These are phyloP conservation scores for Dascyllus trimaculatus DNA, from an alignment of 2,113 vertebrate genomes.

Conservation along the genomic window DNA sequence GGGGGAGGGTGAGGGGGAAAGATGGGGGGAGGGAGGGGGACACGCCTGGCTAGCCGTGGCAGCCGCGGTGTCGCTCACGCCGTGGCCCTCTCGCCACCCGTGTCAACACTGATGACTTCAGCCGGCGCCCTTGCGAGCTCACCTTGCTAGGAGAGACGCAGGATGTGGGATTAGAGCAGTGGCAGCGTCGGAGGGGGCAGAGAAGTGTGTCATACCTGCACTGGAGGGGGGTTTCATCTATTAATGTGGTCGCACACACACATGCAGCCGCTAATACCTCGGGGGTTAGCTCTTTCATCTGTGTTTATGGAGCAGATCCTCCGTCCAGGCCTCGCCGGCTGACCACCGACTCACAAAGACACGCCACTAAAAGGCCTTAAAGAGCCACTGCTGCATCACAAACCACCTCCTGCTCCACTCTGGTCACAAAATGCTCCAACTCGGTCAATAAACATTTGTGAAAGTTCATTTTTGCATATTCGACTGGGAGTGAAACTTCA, in stretches of 20 bases:
- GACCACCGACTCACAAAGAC: constrained; percentile 22
- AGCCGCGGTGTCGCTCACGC: constrained; percentile 65
- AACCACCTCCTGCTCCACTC: constrained; percentile 39
- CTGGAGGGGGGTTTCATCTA: constrained; percentile 65
- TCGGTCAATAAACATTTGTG: constrained; percentile 22
- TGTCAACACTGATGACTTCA: constrained; percentile 86
- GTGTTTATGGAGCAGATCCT: constrained; percentile 56
- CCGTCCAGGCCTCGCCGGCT: neutral
- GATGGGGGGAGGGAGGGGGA: constrained; percentile 2
- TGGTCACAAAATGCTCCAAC: neutral
- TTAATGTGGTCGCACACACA: constrained; percentile 47
- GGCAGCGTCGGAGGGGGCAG: constrained; percentile 68
- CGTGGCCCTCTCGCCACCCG: constrained; percentile 72
- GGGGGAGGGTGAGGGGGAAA: neutral
- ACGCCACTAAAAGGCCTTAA: constrained; percentile 31
- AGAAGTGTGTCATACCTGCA: constrained; percentile 81
- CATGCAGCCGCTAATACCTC: constrained; percentile 58
- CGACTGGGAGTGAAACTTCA: constrained; percentile 27
- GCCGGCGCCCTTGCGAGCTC: constrained; percentile 83
- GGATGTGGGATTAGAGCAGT: constrained; percentile 78
- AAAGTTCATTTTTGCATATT: constrained; percentile 28
- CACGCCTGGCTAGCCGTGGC: constrained; percentile 62
- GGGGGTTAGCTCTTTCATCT: constrained; percentile 66
- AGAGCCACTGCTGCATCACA: constrained; percentile 7
- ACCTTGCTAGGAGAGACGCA: constrained; percentile 86